Conservation (phyloP, 2,797 vertebrate genomes). For the Thunnus albacares region DNA sequence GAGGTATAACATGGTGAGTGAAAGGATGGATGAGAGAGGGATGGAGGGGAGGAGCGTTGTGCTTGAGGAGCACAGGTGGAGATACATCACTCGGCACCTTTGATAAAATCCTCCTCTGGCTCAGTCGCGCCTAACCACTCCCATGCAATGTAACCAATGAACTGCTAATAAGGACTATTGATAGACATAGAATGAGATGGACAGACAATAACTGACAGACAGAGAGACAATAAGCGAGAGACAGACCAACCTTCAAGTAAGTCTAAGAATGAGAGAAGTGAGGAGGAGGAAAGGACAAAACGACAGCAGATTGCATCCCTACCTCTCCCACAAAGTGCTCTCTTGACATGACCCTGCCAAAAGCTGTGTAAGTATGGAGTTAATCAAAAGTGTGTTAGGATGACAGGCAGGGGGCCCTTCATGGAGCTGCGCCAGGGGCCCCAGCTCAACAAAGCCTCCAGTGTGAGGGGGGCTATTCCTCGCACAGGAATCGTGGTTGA, state of each 20-base stretch:
- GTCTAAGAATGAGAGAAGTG: constrained; percentile 19
- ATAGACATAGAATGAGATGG: constrained; percentile 14
- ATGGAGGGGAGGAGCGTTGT: constrained; percentile 2
- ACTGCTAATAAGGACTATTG: constrained; percentile 24
- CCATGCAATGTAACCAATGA: constrained; percentile 7
- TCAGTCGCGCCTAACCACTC: constrained; percentile 27
- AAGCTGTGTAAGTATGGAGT: constrained; percentile 77
- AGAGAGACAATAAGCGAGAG: constrained; percentile 21
- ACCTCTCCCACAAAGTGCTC: constrained; percentile 20
- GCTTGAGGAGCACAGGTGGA: constrained; percentile 36
- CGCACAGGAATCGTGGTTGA: constrained; percentile 31
- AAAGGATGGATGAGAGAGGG: neutral
- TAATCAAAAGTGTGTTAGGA: constrained; percentile 81
- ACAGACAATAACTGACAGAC: constrained; percentile 28
- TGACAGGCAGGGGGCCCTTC: constrained; percentile 75
- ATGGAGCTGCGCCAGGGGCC: constrained; percentile 63
- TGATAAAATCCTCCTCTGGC: constrained; percentile 50
- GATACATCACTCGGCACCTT: constrained; percentile 55
- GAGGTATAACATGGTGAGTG: neutral
- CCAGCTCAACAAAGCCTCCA: constrained; percentile 71
- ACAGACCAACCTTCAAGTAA: constrained; percentile 18
- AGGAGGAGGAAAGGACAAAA: constrained; percentile 42
- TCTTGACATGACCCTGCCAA: constrained; percentile 70
- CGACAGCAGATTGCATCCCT: constrained; percentile 37
- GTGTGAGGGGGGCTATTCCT: constrained; percentile 40